phyloP scores from a whole-genome alignment of 2,888 invertebrate species.

The Brachycybe producta region DNA sequence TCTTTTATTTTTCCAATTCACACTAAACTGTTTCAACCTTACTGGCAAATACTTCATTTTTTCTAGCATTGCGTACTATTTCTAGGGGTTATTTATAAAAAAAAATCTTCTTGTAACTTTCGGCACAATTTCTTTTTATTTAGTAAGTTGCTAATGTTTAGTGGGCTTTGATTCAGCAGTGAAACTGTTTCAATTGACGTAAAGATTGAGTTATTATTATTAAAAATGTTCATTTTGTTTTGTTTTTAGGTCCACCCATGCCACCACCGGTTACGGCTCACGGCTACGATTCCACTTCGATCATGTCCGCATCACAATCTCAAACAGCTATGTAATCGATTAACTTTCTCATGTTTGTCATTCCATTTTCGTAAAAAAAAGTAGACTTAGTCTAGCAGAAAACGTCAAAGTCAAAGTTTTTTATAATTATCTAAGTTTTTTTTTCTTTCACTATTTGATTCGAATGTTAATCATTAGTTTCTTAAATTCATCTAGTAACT shows the following conservation, averaged over 20 bases:
- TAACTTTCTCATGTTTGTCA: background rate
- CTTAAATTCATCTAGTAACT: background rate
- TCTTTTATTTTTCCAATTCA: too few relatives aligned
- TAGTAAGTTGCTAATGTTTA: too few relatives aligned
- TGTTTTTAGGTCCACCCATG: constrained; percentile 9
- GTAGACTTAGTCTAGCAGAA: too few relatives aligned
- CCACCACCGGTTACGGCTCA: constrained; percentile 4
- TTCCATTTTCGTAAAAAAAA: too few relatives aligned
- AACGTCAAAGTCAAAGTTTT: background rate
- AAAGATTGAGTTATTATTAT: background rate
- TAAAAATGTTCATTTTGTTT: background rate
- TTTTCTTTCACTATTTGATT: background rate
- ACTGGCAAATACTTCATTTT: too few relatives aligned
- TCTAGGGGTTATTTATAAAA: too few relatives aligned
- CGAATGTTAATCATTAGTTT: background rate
- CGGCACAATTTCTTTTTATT: too few relatives aligned
- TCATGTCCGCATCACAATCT: constrained; percentile 8
- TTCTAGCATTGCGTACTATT: too few relatives aligned
- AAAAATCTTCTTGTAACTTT: too few relatives aligned
- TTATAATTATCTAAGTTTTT: background rate
- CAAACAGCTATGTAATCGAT: constrained; percentile 1
- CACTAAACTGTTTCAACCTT: too few relatives aligned
- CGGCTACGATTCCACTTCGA: constrained; percentile 9
- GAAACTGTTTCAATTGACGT: too few relatives aligned
- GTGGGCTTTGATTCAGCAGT: too few relatives aligned